A percentile compares a stretch with the other conserved stretches of the same genome.
These are phyloP conservation scores for Macropus fuliginosus DNA, from an alignment of 2,797 vertebrate genomes.

Conservation along the genomic window DNA sequence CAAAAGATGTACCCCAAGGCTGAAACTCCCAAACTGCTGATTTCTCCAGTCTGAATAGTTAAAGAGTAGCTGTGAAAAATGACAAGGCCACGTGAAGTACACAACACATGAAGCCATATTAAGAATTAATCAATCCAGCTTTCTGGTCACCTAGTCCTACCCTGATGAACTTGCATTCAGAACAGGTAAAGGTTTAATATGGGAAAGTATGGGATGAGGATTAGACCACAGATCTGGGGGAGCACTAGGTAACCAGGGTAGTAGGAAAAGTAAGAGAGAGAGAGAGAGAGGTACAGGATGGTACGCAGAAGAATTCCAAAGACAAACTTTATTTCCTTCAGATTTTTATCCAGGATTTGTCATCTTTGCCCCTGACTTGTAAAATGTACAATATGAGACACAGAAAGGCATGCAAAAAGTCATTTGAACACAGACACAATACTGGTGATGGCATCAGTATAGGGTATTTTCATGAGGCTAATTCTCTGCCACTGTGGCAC, in stretches of 20 bases:
- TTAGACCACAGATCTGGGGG: not conserved
- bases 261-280: not conserved
- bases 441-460: slow-evolving; percentile 14
- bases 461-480: slow-evolving; percentile 18
- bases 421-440: slow-evolving; percentile 5
- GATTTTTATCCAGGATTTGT: not conserved
- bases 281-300: not conserved
- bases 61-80: not conserved
- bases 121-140: not conserved
- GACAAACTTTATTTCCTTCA: not conserved
- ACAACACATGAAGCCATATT: not conserved
- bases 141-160: not conserved
- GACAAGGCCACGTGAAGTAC: not conserved
- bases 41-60: not conserved
- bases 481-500: not conserved
- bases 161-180: not conserved
- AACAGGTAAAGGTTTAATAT: not conserved
- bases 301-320: not conserved
- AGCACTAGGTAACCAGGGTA: not conserved
- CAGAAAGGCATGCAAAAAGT: not conserved
- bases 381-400: not conserved
- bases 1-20: not conserved
- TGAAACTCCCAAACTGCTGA: not conserved
- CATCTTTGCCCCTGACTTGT: not conserved
- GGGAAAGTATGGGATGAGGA: not conserved